Conservation (phyloP, 2,888 invertebrate genomes). For the Pristionchus entomophagus region DNA sequence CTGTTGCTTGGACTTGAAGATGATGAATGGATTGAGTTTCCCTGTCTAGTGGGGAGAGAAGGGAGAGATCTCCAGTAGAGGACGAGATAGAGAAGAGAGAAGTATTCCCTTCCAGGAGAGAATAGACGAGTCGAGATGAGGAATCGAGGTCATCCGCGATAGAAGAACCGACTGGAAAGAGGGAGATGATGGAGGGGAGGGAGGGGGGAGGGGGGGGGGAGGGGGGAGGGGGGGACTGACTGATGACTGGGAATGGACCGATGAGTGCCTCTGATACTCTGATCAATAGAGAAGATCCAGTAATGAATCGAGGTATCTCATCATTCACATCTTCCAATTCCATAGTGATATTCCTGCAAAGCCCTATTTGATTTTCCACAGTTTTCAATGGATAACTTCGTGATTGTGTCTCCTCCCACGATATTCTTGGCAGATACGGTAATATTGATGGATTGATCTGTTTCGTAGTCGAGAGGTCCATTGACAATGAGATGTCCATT, state of each 20-base stretch:
- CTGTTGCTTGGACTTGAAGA: conserved; percentile 44
- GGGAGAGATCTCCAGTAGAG: conserved; percentile 50
- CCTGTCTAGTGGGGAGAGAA: background rate
- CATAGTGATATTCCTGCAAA: conserved; percentile 52
- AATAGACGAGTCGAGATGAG: conserved; percentile 60
- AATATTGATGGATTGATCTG: background rate
- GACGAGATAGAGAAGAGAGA: conserved; percentile 61
- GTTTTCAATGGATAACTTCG: background rate
- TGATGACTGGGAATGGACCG: conserved; percentile 51
- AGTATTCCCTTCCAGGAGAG: conserved; percentile 61
- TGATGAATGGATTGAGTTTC: conserved; percentile 25
- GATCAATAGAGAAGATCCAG: conserved; percentile 56
- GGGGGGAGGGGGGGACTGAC: background rate
- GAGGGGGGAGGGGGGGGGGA: background rate
- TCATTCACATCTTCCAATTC: conserved; percentile 63
- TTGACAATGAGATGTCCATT: conserved; percentile 21
- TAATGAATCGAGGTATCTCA: conserved; percentile 62
- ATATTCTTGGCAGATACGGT: conserved; percentile 21
- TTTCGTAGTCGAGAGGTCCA: conserved; percentile 43
- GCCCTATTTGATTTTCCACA: background rate
- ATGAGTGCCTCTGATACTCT: conserved; percentile 52
- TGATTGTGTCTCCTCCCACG: conserved; percentile 1
- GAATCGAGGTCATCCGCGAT: conserved; percentile 60
- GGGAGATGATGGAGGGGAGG: background rate
- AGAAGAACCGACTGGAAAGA: conserved; percentile 52